Base-by-base conservation (phyloP, 2,888 invertebrate genomes). In the Drosophila colorata region DNA sequence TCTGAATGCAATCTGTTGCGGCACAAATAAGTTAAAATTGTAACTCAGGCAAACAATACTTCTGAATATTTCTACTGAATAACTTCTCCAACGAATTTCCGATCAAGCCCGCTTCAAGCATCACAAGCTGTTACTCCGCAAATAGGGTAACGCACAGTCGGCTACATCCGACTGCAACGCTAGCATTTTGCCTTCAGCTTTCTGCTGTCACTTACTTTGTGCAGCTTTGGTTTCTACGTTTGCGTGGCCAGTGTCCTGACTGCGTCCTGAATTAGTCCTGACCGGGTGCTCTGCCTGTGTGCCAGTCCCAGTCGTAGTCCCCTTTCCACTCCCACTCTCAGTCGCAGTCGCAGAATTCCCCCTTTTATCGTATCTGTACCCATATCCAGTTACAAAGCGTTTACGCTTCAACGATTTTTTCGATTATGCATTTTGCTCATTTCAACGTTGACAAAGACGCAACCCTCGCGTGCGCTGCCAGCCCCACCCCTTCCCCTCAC, bases 381-480 rank as follows among this genome's bases (percentile, higher is more conserved):
- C 68, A 77, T 82, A 84, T 88, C 80, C 80, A 80, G 88, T 88
- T 84, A 88, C 84, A 88, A 88, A 88, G 88, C 84, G 84, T 88
- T 84, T 60, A 86, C 84, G 87, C 84, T 76, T 88, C 87, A 88
- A 83, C 78, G 87, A 72, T 71, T 84, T 87, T 87, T 83, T 83
- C 83, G 85, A 87, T 87, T 87, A 85, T 83, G 88, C 82, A 83
- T 87, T 83, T 83, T 74, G 74, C 76, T 81, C 79, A 81, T 87
- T 82, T 87, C 69, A 69, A 69, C 87, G 64, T 81, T 78, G 84
- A 84, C 87, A 87, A 81, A 83, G 83, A 61, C 53, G 44, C 53
- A 52, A 11, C 13, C 4, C 8, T 0, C 23, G n/a, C n/a, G n/a
- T n/a, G n/a, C n/a, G n/a, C 28, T 2, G 33, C 11, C 16, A 8